Evolutionary conservation across 2,113 vertebrate genomes (phyloP).

Genomic region (Xenopus tropicalis): DNA sequence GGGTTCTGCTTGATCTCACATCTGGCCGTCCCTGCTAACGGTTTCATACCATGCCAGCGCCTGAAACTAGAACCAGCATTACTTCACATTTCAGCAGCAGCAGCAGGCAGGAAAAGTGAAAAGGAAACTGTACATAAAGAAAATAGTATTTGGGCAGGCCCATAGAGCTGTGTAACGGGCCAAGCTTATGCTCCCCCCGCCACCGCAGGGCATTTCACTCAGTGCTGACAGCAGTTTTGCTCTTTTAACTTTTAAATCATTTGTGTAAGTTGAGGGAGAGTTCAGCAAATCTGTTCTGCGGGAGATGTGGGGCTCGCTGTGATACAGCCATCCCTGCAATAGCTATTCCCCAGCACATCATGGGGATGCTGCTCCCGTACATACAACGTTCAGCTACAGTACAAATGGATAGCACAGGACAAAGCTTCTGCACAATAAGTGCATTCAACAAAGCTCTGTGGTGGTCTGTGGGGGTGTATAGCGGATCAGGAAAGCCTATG

Average conservation of each 20-base stretch:
- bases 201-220: background rate
- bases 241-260: constrained; percentile 9
- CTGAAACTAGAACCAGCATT: background rate
- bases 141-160: background rate
- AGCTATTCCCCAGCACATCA: background rate
- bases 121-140: constrained; percentile 3
- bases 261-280: constrained; percentile 17
- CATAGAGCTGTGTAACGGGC: background rate
- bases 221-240: background rate
- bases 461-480: too few relatives aligned
- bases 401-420: background rate
- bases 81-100: constrained; percentile 4
- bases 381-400: background rate
- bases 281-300: background rate
- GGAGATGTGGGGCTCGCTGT: background rate
- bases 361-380: background rate
- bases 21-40: background rate
- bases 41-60: background rate
- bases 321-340: background rate
- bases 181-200: background rate
- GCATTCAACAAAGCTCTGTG: too few relatives aligned
- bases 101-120: constrained; percentile 4
- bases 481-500: too few relatives aligned
- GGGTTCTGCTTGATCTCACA: background rate
- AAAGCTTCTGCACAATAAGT: background rate